phyloP scores from a whole-genome alignment of 2,797 vertebrate species.

The Lutjanus argentimaculatus region DNA sequence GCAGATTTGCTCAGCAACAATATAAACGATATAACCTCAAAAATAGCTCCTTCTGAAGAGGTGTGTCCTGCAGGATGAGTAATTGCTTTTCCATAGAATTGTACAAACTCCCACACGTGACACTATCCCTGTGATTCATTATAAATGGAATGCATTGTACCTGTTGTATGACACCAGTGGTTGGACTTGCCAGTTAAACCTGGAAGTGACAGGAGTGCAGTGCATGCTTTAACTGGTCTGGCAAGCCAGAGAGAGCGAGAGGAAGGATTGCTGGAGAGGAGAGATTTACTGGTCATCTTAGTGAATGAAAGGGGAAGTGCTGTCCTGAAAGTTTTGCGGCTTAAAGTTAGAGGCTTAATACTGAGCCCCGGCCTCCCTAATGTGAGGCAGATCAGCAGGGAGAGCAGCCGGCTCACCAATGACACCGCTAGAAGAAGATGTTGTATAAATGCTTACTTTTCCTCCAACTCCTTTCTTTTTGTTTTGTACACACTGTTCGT shows the following conservation, averaged over 20 bases:
- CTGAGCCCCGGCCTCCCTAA: slow-evolving; percentile 30
- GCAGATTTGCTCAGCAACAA: not conserved
- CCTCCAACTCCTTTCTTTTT: not conserved
- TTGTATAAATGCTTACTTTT: slow-evolving; percentile 18
- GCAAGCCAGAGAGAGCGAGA: slow-evolving; percentile 15
- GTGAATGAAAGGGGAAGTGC: slow-evolving; percentile 65
- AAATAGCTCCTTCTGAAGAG: not conserved
- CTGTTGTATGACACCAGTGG: not conserved
- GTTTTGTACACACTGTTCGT: too few species aligned
- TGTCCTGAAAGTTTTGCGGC: slow-evolving; percentile 55
- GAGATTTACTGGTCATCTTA: slow-evolving; percentile 46
- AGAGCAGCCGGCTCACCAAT: slow-evolving; percentile 29
- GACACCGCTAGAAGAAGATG: slow-evolving; percentile 34
- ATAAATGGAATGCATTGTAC: slow-evolving; percentile 24
- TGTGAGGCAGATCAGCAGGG: slow-evolving; percentile 41
- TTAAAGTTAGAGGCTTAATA: slow-evolving; percentile 58
- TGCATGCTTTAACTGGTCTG: slow-evolving; percentile 29
- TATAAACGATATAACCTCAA: not conserved
- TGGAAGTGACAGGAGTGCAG: slow-evolving; percentile 5
- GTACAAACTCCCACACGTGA: slow-evolving; percentile 4
- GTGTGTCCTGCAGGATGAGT: not conserved
- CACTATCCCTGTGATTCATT: slow-evolving; percentile 44
- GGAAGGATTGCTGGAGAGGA: slow-evolving; percentile 25
- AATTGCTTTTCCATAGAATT: not conserved
- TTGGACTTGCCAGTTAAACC: slow-evolving; percentile 23